Conservation (phyloP, 1,140 invertebrate genomes). For the Acromyrmex heyeri region DNA sequence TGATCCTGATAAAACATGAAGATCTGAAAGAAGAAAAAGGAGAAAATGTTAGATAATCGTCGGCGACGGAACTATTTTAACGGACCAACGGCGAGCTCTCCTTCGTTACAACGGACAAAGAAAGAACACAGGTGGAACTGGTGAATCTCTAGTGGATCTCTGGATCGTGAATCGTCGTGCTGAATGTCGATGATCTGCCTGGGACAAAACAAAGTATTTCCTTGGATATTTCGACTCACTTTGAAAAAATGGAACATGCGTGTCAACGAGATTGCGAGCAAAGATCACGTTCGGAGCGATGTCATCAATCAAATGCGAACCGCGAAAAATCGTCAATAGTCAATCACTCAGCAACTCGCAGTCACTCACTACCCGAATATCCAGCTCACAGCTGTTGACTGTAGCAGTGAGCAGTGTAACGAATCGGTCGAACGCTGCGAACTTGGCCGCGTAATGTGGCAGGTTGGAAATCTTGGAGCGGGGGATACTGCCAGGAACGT, state of each 20-base stretch:
- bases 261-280: background rate
- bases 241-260: background rate
- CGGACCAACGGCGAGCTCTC: background rate
- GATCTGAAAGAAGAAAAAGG: background rate
- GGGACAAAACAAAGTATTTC: background rate
- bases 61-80: background rate
- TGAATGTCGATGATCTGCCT: background rate
- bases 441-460: constrained; percentile 5
- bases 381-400: background rate
- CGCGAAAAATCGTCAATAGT: background rate
- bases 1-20: background rate
- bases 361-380: background rate
- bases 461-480: background rate
- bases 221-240: background rate
- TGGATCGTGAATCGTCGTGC: too few relatives aligned
- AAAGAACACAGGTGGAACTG: background rate
- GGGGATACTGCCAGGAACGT: background rate
- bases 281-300: background rate
- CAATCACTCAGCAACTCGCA: background rate
- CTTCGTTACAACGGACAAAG: background rate
- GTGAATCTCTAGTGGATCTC: background rate
- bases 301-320: background rate
- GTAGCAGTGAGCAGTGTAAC: background rate
- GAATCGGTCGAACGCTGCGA: background rate
- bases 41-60: constrained; percentile 16